A percentile compares a stretch with the other conserved stretches of the same genome.
These are phyloP conservation scores for Tenthredo scrophulariae DNA, from an alignment of 2,888 invertebrate genomes.

Conservation along the genomic window DNA sequence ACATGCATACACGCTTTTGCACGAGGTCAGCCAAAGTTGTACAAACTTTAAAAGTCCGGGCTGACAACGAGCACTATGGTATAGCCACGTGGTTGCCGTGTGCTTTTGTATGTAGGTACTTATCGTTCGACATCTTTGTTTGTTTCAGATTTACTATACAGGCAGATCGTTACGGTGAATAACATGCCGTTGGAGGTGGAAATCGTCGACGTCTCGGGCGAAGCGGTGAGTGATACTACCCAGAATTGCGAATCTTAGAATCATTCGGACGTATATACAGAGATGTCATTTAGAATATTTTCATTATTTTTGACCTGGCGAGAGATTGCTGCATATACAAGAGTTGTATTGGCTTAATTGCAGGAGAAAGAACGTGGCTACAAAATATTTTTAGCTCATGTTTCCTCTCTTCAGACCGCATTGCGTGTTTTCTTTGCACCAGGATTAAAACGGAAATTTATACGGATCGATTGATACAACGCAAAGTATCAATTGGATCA, in stretches of 20 bases:
- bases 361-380: too few species aligned
- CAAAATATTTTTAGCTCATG: neutral
- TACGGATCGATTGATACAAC: too few species aligned
- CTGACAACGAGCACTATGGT: neutral
- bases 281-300: neutral
- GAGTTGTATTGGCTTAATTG: too few species aligned
- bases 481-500: neutral
- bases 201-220: constrained; percentile 89
- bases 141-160: constrained; percentile 87
- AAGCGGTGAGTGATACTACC: constrained; percentile 82
- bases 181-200: constrained; percentile 87
- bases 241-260: constrained; percentile 53
- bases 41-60: constrained; percentile 6
- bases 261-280: neutral
- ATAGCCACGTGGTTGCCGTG: constrained; percentile 25
- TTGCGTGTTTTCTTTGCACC: neutral
- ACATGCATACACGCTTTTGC: neutral
- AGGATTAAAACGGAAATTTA: neutral
- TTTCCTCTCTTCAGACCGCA: neutral
- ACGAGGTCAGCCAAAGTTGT: constrained; percentile 14
- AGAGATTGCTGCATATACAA: neutral
- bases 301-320: neutral
- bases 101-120: constrained; percentile 19
- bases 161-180: constrained; percentile 87
- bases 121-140: constrained; percentile 60